These are phyloP conservation scores for Hippoglossus stenolepis DNA, from an alignment of 2,113 vertebrate species.

Conservation along the genomic window DNA sequence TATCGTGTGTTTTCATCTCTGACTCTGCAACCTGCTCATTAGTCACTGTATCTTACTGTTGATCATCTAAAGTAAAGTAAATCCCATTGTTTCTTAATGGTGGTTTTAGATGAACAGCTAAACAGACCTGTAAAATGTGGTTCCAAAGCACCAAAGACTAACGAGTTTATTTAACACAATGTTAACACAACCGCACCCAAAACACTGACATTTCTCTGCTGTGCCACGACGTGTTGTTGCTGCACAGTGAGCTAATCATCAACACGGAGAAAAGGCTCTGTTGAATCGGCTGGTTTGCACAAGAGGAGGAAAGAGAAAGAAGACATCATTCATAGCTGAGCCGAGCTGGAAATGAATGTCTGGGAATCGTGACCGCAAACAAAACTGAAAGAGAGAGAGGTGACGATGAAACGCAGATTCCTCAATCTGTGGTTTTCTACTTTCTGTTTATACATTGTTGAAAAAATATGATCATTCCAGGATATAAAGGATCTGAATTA, in stretches of 20 bases:
- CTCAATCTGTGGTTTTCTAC: not conserved
- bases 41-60: not conserved
- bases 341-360: conserved; percentile 24
- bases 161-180: conserved; percentile 15
- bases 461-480: no score
- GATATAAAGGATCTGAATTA: no score
- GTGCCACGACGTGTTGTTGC: conserved; percentile 27
- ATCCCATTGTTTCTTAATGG: not conserved
- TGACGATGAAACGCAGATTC: no score
- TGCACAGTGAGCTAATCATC: conserved; percentile 62
- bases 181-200: conserved; percentile 43
- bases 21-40: not conserved
- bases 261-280: conserved; percentile 23
- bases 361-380: conserved; percentile 37
- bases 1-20: no score
- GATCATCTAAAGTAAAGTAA: not conserved
- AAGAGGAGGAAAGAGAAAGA: not conserved
- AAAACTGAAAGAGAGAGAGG: no score
- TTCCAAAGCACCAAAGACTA: conserved; percentile 20
- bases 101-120: not conserved
- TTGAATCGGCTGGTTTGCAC: conserved; percentile 21
- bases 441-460: no score
- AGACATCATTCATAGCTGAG: conserved; percentile 15
- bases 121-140: not conserved
- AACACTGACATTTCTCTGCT: conserved; percentile 45